phyloP scores from a whole-genome alignment of 2,888 invertebrate species.

The Polymixis lichenea region DNA sequence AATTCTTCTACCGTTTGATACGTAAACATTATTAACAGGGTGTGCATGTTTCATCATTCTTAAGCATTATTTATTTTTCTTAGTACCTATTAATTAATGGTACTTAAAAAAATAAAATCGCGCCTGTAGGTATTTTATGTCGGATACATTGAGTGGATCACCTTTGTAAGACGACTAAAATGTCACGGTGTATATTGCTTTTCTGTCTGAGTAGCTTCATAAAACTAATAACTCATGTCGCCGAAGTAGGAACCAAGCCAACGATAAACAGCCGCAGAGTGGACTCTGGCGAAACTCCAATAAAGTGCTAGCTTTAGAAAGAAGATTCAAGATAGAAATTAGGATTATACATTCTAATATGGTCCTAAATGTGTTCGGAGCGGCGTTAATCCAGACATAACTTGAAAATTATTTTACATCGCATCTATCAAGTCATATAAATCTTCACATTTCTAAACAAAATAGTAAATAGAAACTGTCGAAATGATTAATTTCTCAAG shows the following conservation, averaged over 20 bases:
- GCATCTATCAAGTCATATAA: neutral
- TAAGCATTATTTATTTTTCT: too few relatives aligned
- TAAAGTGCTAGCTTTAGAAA: conserved; percentile 15
- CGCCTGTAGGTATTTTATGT: too few relatives aligned
- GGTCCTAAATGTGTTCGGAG: neutral
- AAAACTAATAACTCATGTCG: neutral
- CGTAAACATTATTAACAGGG: too few relatives aligned
- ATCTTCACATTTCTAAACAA: neutral
- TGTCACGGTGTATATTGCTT: too few relatives aligned
- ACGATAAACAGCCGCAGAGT: conserved; percentile 4
- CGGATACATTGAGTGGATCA: too few relatives aligned
- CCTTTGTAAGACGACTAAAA: too few relatives aligned
- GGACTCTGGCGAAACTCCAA: conserved; percentile 14
- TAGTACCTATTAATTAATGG: too few relatives aligned
- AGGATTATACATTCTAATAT: neutral
- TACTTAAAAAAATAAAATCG: too few relatives aligned
- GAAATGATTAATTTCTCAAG: conserved; percentile 18
- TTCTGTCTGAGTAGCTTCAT: neutral
- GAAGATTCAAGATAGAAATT: neutral
- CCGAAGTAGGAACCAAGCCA: neutral
- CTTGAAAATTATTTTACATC: neutral
- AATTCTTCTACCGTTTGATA: too few relatives aligned
- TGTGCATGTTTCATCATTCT: too few relatives aligned
- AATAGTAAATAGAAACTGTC: neutral
- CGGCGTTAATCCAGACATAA: neutral